Percentiles rank a stretch among this genome's conserved stretches.
Evolutionary conservation across 2,888 invertebrate genomes (phyloP).

Genomic region (Andrena camellia): DNA sequence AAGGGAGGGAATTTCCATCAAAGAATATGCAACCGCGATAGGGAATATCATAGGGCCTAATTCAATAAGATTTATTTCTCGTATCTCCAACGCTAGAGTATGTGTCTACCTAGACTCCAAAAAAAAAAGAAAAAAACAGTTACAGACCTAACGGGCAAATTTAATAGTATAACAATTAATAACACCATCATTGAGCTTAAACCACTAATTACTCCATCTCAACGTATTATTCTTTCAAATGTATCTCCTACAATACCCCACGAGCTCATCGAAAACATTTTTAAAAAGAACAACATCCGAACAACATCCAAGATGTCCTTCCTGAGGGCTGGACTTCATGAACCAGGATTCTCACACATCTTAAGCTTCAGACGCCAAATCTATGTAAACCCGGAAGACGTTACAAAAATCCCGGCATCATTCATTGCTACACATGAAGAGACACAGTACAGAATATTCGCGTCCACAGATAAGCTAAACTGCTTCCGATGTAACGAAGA

Average conservation of each 20-base stretch:
- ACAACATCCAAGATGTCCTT: background rate
- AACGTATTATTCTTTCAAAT: conserved; percentile 2
- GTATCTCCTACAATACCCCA: background rate
- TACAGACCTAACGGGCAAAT: background rate
- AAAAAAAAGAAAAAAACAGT: no score
- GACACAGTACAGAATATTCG: background rate
- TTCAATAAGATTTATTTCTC: background rate
- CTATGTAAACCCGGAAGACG: conserved; percentile 1
- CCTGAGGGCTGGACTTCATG: background rate
- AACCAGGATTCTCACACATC: background rate
- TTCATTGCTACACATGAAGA: background rate
- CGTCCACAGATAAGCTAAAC: background rate
- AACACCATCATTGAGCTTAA: background rate
- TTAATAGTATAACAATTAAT: background rate
- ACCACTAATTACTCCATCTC: background rate
- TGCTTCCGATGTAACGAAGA: background rate
- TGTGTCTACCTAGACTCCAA: background rate
- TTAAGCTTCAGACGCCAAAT: conserved; percentile 8
- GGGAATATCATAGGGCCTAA: background rate
- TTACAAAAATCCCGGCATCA: background rate
- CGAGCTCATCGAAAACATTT: background rate
- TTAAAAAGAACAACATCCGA: background rate
- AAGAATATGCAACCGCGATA: background rate
- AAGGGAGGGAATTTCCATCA: background rate
- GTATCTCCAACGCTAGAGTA: background rate